Base-by-base conservation (phyloP, 2,113 vertebrate genomes). In the Phalacrocorax carbo region DNA sequence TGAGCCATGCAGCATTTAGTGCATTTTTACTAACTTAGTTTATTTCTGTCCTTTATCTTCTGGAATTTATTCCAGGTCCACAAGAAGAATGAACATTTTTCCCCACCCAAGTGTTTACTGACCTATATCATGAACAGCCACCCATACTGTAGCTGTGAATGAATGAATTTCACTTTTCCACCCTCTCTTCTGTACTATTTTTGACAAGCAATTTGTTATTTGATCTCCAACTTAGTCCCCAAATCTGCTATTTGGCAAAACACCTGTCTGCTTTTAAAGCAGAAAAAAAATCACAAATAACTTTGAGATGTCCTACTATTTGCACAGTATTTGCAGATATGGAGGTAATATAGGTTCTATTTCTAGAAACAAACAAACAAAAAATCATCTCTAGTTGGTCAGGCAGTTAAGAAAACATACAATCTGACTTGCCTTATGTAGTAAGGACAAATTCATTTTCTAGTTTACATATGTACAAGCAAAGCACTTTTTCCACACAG, bases 181-280 rank as follows among this genome's bases (percentile, higher is more conserved):
- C 10, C 6, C 4, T 69, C 21, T 84, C 2, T 87, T 82, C 40
- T 85, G 13, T 54, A 54, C 34, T 57, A 7, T 26, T 90, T 96
- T 69, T 96, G 78, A 95, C 75, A 96, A 69, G 49, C 26, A 94
- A 87, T 76, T 78, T 23, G 36, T 87, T 94, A 80, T 82, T 27
- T 88, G 44, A 61, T 91, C 52, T 94, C 75, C 55, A 83, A 11
- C 13, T 75, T 78, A 83, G 32, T 9, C 52, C 16, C 11, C 2
- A 2, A 60, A 75, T 55, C 13, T 62, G 20, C 42, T 81, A 10
- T 51, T 79, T 69, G 6, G 13, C 66, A 54, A 38, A 93, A 72
- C 72, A 73, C 10, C 12, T 66, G 18, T 27, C 16, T 60, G 32
- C 30, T 87, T 88, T 48, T n/a, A 71, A 87, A 82, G 36, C 3